phyloP scores from a whole-genome alignment of 2,797 vertebrate species.

The Cyprinodon diabolis region DNA sequence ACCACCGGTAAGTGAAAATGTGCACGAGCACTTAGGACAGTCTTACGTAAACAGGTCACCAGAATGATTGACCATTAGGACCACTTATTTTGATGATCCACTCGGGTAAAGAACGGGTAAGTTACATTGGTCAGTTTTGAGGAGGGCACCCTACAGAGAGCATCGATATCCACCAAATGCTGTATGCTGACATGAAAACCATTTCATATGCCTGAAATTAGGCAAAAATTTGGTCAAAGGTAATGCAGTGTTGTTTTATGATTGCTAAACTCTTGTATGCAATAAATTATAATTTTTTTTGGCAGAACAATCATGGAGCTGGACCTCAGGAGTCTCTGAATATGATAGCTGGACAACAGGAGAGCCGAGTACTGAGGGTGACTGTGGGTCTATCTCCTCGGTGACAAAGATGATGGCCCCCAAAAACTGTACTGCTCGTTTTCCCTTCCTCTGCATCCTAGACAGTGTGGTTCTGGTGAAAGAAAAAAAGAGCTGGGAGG shows the following conservation, averaged over 20 bases:
- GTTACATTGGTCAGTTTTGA: no score
- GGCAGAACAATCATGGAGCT: conserved; percentile 32
- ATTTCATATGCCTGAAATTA: no score
- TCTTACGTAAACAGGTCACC: no score
- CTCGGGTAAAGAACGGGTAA: no score
- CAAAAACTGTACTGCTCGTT: not conserved
- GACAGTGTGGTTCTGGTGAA: conserved; percentile 56
- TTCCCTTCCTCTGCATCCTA: conserved; percentile 27
- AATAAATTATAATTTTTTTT: not conserved
- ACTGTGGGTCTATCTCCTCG: conserved; percentile 45
- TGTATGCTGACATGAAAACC: no score
- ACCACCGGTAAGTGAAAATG: no score
- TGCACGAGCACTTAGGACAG: no score
- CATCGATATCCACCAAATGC: no score
- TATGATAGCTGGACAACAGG: not conserved
- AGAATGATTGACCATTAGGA: no score
- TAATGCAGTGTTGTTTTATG: not conserved
- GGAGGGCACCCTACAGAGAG: no score
- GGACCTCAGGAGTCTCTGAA: conserved; percentile 2
- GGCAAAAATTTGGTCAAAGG: no score
- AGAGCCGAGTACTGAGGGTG: accelerated
- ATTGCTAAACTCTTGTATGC: not conserved
- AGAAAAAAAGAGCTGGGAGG: conserved; percentile 61
- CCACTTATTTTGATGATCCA: no score
- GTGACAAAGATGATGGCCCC: accelerated